Conservation (phyloP, 23 tunicate species). For the Ciona savignyi region DNA sequence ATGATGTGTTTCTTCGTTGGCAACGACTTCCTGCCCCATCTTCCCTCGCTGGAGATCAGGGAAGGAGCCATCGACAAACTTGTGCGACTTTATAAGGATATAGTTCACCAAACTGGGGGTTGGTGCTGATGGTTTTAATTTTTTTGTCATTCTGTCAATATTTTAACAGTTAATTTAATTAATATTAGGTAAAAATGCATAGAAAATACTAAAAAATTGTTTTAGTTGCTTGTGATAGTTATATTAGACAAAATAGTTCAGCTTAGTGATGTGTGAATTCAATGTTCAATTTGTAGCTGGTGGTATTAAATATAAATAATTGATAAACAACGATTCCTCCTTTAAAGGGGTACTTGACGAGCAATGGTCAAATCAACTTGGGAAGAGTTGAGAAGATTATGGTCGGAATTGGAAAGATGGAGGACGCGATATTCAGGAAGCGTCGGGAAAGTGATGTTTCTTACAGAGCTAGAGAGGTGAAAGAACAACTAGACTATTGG, state of each 20-base stretch:
- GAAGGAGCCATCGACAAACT: slow-evolving; percentile 99
- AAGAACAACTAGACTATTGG: slow-evolving; percentile 1
- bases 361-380: slow-evolving; percentile 63
- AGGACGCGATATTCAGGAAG: slow-evolving; percentile 80
- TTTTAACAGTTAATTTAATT: no score
- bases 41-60: slow-evolving; percentile 87
- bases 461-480: slow-evolving; percentile 67
- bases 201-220: no score
- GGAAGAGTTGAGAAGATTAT: slow-evolving; percentile 83
- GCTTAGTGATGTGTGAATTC: no score
- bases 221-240: no score
- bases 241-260: no score
- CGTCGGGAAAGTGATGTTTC: slow-evolving; percentile 72
- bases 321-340: not conserved
- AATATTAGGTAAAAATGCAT: no score
- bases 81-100: slow-evolving; percentile 79
- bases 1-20: slow-evolving; percentile 99
- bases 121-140: slow-evolving; percentile 3
- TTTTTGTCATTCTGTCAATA: no score
- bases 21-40: slow-evolving; percentile 94
- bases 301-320: no score
- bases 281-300: no score
- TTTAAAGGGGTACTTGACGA: slow-evolving; percentile 65
- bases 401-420: slow-evolving; percentile 85
- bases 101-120: slow-evolving; percentile 72